Evolutionary conservation across 2,113 vertebrate genomes (phyloP), one percentile per base, ranked within the genome.

Genomic region (Saguinus imperator): DNA sequence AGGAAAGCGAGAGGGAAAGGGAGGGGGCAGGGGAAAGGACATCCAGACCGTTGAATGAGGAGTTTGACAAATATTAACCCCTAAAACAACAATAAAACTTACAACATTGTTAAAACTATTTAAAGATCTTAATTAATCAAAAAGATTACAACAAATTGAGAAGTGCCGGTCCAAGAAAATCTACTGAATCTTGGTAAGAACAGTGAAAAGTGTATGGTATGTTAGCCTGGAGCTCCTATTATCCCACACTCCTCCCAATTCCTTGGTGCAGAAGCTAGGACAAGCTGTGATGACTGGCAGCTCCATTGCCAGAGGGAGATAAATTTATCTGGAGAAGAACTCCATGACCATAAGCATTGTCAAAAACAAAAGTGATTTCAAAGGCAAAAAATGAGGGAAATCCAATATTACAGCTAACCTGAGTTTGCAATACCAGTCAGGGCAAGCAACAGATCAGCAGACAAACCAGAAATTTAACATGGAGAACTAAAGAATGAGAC

Each of bases 21-120:
- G 18, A 80, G 77, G 27, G 45, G 3, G 23, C 17, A 55, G 14
- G 32, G 35, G 16, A 66, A 87, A 80, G 29, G 20, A n/a, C 1
- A 2, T 12, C 87, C 43, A 95, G 77, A 89, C 5, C 3, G 5
- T 0, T 48, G 21, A 89, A 82, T 35, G 61, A 94, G 37, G 29
- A 77, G 20, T 68, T 5, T 83, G 58, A 76, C 43, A 93, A 87
- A 93, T 82, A 89, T 27, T 72, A 79, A 43, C 45, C 86, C 61
- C 48, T 48, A 86, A 72, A 91, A 80, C 66, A 79, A 75, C 13
- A 50, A 93, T 20, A 68, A 79, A 93, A 43, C 27, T 37, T 2
- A 66, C 75, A 95, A 83, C 91, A 80, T 50, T 48, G 55, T 58
- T 52, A 89, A 79, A 94, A 90, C 35, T 35, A 94, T 35, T 52